Percentiles rank a stretch among this genome's conserved stretches.
Conservation (phyloP, 2,888 invertebrate genomes). For the Osmoderma eremita region DNA sequence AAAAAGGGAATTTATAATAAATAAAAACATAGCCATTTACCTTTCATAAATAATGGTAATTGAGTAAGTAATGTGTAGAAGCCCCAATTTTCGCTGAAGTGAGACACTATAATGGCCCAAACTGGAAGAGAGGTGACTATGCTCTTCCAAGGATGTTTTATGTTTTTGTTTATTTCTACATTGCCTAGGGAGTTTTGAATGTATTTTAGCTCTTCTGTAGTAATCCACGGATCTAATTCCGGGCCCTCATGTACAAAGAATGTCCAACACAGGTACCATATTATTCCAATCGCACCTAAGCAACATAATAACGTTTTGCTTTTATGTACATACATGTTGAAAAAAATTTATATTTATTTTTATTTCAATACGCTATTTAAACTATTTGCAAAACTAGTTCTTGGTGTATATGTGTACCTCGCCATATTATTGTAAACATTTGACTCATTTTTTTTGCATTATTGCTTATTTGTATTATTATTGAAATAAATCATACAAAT, state of each 20-base stretch:
- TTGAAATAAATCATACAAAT: too few relatives aligned
- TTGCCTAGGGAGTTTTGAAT: conserved; percentile 72
- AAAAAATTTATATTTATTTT: background rate
- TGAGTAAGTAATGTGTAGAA: conserved; percentile 87
- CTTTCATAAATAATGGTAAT: conserved; percentile 84
- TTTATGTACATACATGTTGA: background rate
- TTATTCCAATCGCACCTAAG: conserved; percentile 72
- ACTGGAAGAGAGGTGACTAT: conserved; percentile 81
- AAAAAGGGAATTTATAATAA: background rate
- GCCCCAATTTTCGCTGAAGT: conserved; percentile 91
- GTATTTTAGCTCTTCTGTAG: conserved; percentile 77
- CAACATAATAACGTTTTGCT: conserved; percentile 27
- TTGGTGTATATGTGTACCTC: too few relatives aligned
- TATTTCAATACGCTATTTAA: too few relatives aligned
- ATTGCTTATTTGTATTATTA: too few relatives aligned
- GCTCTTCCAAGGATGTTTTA: conserved; percentile 79
- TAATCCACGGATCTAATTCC: conserved; percentile 77
- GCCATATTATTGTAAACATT: too few relatives aligned
- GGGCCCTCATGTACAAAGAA: conserved; percentile 78
- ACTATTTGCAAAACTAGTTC: too few relatives aligned
- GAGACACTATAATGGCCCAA: conserved; percentile 85
- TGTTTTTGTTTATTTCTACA: conserved; percentile 62
- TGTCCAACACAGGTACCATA: conserved; percentile 80
- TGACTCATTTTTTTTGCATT: too few relatives aligned
- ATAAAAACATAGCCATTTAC: conserved; percentile 61